phyloP scores from a whole-genome alignment of 2,113 vertebrate species.

The Heteronetta atricapilla region DNA sequence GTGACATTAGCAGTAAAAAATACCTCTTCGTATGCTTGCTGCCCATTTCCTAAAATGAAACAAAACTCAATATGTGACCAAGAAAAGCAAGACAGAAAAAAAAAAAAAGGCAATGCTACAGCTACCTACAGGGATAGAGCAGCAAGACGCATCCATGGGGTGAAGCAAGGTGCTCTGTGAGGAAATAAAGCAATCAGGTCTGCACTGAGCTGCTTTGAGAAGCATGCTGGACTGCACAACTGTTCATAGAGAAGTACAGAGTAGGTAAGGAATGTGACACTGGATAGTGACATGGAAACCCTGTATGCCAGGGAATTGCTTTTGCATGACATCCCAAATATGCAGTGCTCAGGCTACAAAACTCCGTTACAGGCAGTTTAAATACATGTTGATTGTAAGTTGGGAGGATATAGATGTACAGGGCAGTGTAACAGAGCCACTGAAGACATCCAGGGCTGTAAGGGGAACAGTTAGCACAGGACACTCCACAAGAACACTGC shows the following conservation, averaged over 20 bases:
- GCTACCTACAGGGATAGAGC: background rate
- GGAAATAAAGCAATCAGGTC: background rate
- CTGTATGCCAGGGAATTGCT: background rate
- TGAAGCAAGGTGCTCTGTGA: background rate
- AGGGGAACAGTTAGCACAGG: background rate
- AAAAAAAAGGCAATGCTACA: background rate
- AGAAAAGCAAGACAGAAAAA: background rate
- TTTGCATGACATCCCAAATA: background rate
- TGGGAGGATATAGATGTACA: background rate
- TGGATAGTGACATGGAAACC: background rate
- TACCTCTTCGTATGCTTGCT: background rate
- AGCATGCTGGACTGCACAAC: too few species aligned
- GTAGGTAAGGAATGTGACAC: background rate
- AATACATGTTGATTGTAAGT: background rate
- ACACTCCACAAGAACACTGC: background rate
- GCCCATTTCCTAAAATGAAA: background rate
- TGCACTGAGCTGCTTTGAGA: background rate
- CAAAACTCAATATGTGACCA: background rate
- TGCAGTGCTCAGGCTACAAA: background rate
- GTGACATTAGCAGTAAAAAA: background rate
- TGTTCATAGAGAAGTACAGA: background rate
- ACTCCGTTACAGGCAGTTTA: background rate
- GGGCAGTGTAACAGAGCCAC: background rate
- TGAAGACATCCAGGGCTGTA: background rate
- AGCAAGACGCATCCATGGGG: background rate